Percentiles rank a stretch among this genome's conserved stretches.
Evolutionary conservation across 2,113 vertebrate genomes (phyloP).

Genomic region (Stomatorhinus ivindoensis): DNA sequence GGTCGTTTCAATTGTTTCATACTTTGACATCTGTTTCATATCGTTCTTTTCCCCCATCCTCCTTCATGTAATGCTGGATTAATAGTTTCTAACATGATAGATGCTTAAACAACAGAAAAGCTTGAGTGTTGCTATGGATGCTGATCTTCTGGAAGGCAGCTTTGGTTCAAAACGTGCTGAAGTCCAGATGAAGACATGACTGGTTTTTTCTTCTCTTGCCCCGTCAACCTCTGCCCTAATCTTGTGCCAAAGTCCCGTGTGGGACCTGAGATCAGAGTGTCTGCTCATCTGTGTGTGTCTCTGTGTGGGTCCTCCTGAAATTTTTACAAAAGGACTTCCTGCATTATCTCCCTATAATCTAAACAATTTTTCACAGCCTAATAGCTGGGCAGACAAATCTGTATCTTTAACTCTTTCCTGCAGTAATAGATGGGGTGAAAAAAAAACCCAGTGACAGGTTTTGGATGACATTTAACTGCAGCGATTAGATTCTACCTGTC

Average conservation of each 20-base stretch:
- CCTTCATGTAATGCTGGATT: slow-evolving; percentile 4
- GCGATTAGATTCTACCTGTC: background rate
- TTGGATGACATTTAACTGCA: background rate
- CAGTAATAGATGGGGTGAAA: background rate
- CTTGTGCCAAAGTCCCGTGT: background rate
- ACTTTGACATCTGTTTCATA: slow-evolving; percentile 28
- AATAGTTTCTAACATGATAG: slow-evolving; percentile 18
- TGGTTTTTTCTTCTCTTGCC: background rate
- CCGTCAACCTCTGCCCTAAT: too few species aligned
- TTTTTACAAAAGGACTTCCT: background rate
- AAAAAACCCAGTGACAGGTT: background rate
- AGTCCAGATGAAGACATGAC: background rate
- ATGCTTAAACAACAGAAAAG: background rate
- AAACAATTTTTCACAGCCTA: background rate
- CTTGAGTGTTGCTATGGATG: background rate
- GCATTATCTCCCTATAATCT: background rate
- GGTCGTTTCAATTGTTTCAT: background rate
- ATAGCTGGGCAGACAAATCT: background rate
- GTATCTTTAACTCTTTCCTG: background rate
- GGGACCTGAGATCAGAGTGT: background rate
- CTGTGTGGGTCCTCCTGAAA: background rate
- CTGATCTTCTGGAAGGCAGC: background rate
- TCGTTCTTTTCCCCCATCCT: slow-evolving; percentile 11
- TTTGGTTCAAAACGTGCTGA: background rate
- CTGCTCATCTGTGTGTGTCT: background rate